These are phyloP conservation scores for Drosophila subobscura DNA, from an alignment of 1,140 invertebrate species.

Conservation along the genomic window DNA sequence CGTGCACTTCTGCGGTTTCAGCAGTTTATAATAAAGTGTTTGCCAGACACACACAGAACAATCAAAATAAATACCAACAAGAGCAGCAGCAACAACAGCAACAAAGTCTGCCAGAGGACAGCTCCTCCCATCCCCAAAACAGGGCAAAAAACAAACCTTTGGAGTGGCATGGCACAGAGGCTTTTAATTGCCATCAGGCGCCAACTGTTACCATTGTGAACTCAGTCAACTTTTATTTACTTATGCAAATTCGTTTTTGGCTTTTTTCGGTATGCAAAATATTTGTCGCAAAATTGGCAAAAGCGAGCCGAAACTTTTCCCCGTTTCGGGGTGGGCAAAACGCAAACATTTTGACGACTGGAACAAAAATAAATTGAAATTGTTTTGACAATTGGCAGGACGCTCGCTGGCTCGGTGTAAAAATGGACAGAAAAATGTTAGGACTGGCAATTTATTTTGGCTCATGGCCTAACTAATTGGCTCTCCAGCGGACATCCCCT, in stretches of 20 bases:
- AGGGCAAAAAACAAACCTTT: slow-evolving; percentile 13
- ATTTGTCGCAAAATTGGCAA: slow-evolving; percentile 71
- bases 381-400: slow-evolving; percentile 64
- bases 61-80: slow-evolving; percentile 49
- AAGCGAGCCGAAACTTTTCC: slow-evolving; percentile 45
- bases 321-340: slow-evolving; percentile 20
- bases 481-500: slow-evolving; percentile 15
- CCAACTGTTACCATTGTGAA: slow-evolving; percentile 69
- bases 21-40: slow-evolving; percentile 72
- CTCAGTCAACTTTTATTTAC: slow-evolving; percentile 74
- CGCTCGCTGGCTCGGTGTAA: slow-evolving; percentile 28
- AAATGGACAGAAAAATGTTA: slow-evolving; percentile 39
- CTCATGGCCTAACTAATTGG: slow-evolving; percentile 50
- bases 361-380: slow-evolving; percentile 65
- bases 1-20: slow-evolving; percentile 63
- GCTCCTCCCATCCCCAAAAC: slow-evolving; percentile 17
- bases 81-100: background rate
- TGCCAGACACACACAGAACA: slow-evolving; percentile 51
- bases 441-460: slow-evolving; percentile 23
- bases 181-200: slow-evolving; percentile 73
- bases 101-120: slow-evolving; percentile 11
- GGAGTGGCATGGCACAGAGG: slow-evolving; percentile 46
- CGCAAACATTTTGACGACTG: slow-evolving; percentile 42
- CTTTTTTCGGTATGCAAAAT: slow-evolving; percentile 43
- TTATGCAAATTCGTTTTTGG: slow-evolving; percentile 71